Percentiles rank a stretch among this genome's conserved stretches.
phyloP scores from a whole-genome alignment of 2,797 vertebrate genomes.

The Gorsachius magnificus region DNA sequence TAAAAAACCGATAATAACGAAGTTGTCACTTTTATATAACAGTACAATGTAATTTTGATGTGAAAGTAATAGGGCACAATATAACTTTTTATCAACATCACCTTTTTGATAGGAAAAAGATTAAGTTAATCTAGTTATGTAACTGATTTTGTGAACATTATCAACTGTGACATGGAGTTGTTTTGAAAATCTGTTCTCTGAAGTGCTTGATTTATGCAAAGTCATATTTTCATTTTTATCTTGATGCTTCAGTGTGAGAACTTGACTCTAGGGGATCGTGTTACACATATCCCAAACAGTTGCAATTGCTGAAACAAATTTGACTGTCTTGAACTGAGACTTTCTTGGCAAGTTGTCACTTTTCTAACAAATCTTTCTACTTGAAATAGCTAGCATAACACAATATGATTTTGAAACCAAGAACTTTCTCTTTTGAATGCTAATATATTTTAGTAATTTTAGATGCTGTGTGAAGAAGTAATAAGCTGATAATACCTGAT shows the following conservation, averaged over 20 bases:
- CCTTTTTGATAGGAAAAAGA: not conserved
- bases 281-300: conserved; percentile 9
- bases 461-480: not conserved
- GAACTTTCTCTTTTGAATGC: conserved; percentile 16
- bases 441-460: not conserved
- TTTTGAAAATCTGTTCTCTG: not conserved
- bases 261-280: not conserved
- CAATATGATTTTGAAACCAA: not conserved
- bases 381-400: conserved; percentile 2
- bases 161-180: not conserved
- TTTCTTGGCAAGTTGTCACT: conserved; percentile 55
- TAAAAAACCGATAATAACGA: not conserved
- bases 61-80: not conserved
- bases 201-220: conserved; percentile 34
- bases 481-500: not conserved
- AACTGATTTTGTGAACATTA: not conserved
- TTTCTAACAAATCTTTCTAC: conserved; percentile 2
- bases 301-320: conserved; percentile 15
- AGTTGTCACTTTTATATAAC: not conserved
- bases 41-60: not conserved
- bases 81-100: not conserved
- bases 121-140: not conserved
- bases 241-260: not conserved
- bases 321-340: conserved; percentile 32
- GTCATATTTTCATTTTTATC: conserved; percentile 26